Percentiles rank a stretch among this genome's conserved stretches.
Conservation (phyloP, 2,888 invertebrate genomes). For the Apomyelois bistriatella region DNA sequence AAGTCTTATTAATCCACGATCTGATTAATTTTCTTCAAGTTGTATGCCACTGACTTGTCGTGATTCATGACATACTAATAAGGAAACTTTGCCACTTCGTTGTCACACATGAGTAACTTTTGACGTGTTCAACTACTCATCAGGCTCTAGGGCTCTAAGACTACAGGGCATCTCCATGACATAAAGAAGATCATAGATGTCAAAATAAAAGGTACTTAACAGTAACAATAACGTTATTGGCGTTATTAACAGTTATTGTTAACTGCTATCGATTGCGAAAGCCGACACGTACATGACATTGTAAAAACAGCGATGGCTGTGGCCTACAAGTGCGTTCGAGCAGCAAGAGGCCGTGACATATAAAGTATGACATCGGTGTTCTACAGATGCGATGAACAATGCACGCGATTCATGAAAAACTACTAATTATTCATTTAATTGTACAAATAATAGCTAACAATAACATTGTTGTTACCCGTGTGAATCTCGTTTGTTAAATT, state of each 20-base stretch:
- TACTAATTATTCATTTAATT: slow-evolving; percentile 26
- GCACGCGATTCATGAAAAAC: slow-evolving; percentile 44
- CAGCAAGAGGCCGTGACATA: slow-evolving; percentile 71
- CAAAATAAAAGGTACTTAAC: slow-evolving; percentile 2
- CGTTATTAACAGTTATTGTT: slow-evolving; percentile 53
- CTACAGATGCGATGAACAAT: slow-evolving; percentile 56
- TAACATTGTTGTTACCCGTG: slow-evolving; percentile 7
- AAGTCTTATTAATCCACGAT: background rate
- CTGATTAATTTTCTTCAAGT: slow-evolving; percentile 38
- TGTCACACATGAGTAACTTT: slow-evolving; percentile 9
- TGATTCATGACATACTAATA: slow-evolving; percentile 25
- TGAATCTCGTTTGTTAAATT: slow-evolving; percentile 2
- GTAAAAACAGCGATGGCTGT: slow-evolving; percentile 66
- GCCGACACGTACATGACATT: slow-evolving; percentile 69
- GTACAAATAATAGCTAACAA: slow-evolving; percentile 16
- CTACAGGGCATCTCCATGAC: background rate
- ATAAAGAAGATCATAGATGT: slow-evolving; percentile 5
- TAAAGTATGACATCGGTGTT: slow-evolving; percentile 63
- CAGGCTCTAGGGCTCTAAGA: background rate
- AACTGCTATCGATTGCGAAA: slow-evolving; percentile 62
- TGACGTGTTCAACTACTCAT: slow-evolving; percentile 2
- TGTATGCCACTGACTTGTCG: slow-evolving; percentile 22
- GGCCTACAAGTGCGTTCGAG: slow-evolving; percentile 78
- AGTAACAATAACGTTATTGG: slow-evolving; percentile 22
- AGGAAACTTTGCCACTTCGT: slow-evolving; percentile 12